Base-by-base conservation (phyloP, 2,888 invertebrate species). In the Cinara cedri region DNA sequence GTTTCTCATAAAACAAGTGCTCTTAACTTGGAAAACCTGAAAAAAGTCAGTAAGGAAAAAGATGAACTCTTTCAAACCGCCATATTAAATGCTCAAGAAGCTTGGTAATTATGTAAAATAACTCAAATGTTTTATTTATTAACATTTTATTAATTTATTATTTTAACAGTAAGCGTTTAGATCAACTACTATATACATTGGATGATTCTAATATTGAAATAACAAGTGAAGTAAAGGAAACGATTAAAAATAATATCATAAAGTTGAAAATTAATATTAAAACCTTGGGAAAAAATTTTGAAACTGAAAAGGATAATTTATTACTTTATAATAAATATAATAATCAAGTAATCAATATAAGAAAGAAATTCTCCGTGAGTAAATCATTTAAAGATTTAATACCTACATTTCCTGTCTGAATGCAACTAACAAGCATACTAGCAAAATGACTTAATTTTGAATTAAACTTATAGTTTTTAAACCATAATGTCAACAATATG, bases 1-100 rank as follows among this genome's bases (percentile, higher is more conserved):
- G 10, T 49, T 57, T 34, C 68, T 60, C 21, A 68, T 13, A 68
- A 70, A 51, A 21, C 70, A 24, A 78, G 62, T 82, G 88, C 87
- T 19, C 87, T 88, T 21, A 84, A 87, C 26, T 92, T 90, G 88
- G 84, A 86, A 3, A 85, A 88, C 0, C 84, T 94, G 55, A 89
- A 89, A 82, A 87, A 88, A 19, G 89, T 90, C 66, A 88, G 89
- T 0, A 87, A 86, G 62, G 90, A 90, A 65, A 89, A 90, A 70
- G 89, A 90, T 71, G 83, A 85, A 1, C 85, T 89, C 0, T 84
- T 90, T 0, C 85, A 86, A 75, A 86, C 86, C 26, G 93, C 92
- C 0, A 90, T 90, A 83, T 87, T 88, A 0, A 88, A 89, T 11
- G 89, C 90, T 0, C 86, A 87, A 1, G 88, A 89, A 80, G 91